A percentile compares a stretch with the other conserved stretches of the same genome.
Conservation (phyloP, 2,888 invertebrate genomes). For the Trichogramma evanescens region DNA sequence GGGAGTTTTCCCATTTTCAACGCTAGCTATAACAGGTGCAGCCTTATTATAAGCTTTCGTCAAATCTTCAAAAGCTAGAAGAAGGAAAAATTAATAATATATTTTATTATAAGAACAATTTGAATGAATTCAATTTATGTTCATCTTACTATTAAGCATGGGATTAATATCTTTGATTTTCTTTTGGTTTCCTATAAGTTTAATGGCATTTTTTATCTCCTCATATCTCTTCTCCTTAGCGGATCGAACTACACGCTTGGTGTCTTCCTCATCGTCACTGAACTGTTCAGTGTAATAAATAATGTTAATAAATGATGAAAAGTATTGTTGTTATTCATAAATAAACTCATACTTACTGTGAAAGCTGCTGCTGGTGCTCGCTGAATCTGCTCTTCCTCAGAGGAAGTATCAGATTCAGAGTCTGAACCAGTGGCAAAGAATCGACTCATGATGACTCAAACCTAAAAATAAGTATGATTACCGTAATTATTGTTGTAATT, state of each 20-base stretch:
- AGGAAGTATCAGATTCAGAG: conserved; percentile 87
- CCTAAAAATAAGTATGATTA: too few species aligned
- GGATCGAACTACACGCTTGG: conserved; percentile 91
- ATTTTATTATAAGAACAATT: too few species aligned
- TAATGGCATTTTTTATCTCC: conserved; percentile 86
- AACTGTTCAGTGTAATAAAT: conserved; percentile 51
- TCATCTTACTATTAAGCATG: conserved; percentile 68
- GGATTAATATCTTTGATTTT: conserved; percentile 98
- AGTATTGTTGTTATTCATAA: background rate
- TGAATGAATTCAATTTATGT: too few species aligned
- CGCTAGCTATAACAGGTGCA: conserved; percentile 83
- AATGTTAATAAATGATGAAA: background rate
- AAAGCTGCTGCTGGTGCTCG: conserved; percentile 68
- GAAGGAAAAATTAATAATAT: background rate
- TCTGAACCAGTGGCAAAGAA: conserved; percentile 93
- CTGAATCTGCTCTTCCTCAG: conserved; percentile 78
- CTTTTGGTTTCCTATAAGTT: conserved; percentile 86
- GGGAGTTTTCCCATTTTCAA: conserved; percentile 86
- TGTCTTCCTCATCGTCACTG: conserved; percentile 93
- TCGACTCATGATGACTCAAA: conserved; percentile 66
- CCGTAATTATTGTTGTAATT: too few species aligned
- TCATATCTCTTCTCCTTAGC: conserved; percentile 96
- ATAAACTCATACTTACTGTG: conserved; percentile 55
- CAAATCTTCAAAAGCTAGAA: conserved; percentile 81
- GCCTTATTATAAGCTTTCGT: conserved; percentile 87